Evolutionary conservation across 2,113 vertebrate species (phyloP).

Genomic region (Cynopterus brachyotis): DNA sequence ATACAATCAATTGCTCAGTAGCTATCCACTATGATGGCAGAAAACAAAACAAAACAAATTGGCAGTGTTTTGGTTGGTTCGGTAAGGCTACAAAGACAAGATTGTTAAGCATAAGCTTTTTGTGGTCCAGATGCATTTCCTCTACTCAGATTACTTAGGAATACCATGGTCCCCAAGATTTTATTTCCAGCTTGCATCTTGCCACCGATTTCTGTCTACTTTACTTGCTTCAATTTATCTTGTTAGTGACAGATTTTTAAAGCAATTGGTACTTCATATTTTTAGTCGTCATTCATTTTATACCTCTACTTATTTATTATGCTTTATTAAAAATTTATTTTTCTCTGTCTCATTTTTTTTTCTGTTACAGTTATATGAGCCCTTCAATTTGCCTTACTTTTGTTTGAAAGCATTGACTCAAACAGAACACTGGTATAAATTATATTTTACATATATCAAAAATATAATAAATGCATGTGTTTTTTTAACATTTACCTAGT

Average conservation of each 20-base stretch:
- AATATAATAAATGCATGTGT: neutral
- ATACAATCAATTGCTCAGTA: constrained; percentile 68
- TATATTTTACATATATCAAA: constrained; percentile 22
- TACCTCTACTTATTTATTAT: neutral
- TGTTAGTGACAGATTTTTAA: constrained; percentile 40
- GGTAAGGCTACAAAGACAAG: neutral
- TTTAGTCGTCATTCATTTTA: constrained; percentile 37
- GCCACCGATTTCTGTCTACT: neutral
- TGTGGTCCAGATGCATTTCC: neutral
- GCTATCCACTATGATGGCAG: constrained; percentile 62
- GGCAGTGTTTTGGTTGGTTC: constrained; percentile 35
- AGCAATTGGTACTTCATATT: neutral
- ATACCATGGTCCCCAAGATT: neutral
- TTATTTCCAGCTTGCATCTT: neutral
- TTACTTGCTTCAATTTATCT: constrained; percentile 15
- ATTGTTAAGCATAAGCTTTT: neutral
- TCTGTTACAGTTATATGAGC: neutral
- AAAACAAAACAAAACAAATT: constrained; percentile 67
- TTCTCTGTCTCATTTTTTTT: neutral
- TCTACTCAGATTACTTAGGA: neutral
- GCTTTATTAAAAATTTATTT: constrained; percentile 24
- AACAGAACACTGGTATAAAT: neutral
- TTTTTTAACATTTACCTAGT: neutral
- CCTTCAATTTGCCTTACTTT: neutral
- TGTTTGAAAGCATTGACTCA: neutral